These are phyloP conservation scores for Parazoanthus atlanticus DNA, from an alignment of 92 coral and sea anemone genomes.

Conservation along the genomic window DNA sequence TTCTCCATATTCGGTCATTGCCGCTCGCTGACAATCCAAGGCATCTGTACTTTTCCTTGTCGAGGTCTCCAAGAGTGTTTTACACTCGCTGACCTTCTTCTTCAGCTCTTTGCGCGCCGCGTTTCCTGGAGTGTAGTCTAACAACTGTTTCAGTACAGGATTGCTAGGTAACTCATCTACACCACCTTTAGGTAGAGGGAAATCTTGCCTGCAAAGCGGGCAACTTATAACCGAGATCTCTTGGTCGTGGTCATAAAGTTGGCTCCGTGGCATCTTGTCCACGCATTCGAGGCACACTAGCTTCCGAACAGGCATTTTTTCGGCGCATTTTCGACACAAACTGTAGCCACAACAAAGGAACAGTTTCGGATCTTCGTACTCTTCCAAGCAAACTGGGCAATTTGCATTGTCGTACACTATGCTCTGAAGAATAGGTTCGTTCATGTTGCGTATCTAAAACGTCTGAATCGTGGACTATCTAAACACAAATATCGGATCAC, in stretches of 20 bases:
- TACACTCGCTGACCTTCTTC: not conserved
- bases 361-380: conserved; percentile 36
- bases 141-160: not conserved
- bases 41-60: not conserved
- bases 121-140: not conserved
- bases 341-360: conserved; percentile 34
- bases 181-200: not conserved
- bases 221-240: not conserved
- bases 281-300: conserved; percentile 13
- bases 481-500: not conserved
- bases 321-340: conserved; percentile 39
- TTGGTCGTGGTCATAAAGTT: not conserved
- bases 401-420: conserved; percentile 32
- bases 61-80: not conserved
- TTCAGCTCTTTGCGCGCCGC: not conserved
- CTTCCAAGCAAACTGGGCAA: conserved; percentile 34
- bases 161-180: not conserved
- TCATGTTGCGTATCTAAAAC: not conserved
- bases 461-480: not conserved
- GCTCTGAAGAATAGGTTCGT: conserved; percentile 12
- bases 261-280: conserved; percentile 2
- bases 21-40: not conserved
- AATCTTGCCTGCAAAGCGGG: not conserved
- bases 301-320: conserved; percentile 1
- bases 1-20: conserved; percentile 7